Conservation (phyloP, 2,797 vertebrate genomes). For the Intellagama lesueurii region DNA sequence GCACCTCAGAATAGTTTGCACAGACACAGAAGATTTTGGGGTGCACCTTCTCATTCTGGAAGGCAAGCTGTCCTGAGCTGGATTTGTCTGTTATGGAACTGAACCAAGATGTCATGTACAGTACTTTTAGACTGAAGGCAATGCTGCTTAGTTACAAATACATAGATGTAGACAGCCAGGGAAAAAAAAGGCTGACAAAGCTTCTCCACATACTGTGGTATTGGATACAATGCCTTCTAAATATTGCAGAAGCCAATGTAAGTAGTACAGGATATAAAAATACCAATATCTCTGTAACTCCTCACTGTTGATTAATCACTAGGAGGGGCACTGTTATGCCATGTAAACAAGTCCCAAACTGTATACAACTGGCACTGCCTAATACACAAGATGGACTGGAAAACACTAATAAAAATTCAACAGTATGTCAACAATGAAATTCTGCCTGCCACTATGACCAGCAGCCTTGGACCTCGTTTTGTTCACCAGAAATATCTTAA, state of each 20-base stretch:
- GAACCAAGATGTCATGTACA: too few species aligned
- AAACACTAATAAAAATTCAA: not conserved
- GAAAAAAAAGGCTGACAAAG: not conserved
- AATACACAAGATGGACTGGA: not conserved
- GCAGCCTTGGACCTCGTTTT: constrained; percentile 41
- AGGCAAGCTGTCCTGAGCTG: not conserved
- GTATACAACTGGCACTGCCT: not conserved
- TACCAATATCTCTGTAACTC: not conserved
- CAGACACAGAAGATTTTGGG: not conserved
- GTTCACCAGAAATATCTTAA: constrained; percentile 37
- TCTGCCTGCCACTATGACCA: constrained; percentile 47
- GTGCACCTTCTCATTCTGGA: not conserved
- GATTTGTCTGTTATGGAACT: not conserved
- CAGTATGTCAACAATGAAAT: constrained; percentile 54
- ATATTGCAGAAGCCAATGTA: not conserved
- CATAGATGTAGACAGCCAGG: constrained; percentile 19
- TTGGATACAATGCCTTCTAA: not conserved
- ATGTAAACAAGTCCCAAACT: too few species aligned
- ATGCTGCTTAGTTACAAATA: not conserved
- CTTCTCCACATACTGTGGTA: not conserved
- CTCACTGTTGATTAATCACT: not conserved
- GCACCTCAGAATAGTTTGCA: not conserved
- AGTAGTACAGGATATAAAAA: not conserved
- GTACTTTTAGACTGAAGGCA: not conserved
- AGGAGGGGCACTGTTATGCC: not conserved